These are phyloP conservation scores for Caenorhabditis sinica DNA, from an alignment of 2,888 invertebrate species.

Conservation along the genomic window DNA sequence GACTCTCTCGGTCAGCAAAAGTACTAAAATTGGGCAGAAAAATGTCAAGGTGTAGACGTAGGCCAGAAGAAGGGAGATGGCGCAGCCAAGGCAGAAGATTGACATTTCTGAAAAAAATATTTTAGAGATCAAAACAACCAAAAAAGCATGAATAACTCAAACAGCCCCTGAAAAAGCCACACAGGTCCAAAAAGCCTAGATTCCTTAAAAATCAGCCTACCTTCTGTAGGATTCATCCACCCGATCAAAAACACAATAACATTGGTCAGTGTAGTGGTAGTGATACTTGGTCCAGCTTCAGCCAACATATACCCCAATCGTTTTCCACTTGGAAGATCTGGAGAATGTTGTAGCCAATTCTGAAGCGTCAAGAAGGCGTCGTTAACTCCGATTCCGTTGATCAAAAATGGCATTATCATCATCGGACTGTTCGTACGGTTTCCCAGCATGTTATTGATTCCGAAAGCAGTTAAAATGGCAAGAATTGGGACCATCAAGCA, in stretches of 20 bases:
- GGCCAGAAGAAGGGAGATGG: conserved; percentile 81
- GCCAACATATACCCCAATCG: conserved; percentile 64
- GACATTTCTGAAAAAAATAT: conserved; percentile 77
- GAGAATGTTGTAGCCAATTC: conserved; percentile 74
- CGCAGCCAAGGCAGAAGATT: conserved; percentile 82
- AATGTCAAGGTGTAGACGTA: conserved; percentile 81
- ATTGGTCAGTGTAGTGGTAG: conserved; percentile 83
- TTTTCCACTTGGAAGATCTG: conserved; percentile 46
- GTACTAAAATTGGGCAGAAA: conserved; percentile 75
- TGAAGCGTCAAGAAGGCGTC: conserved; percentile 82
- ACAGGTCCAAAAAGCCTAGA: no score
- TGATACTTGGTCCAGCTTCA: conserved; percentile 83
- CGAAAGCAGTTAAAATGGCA: conserved; percentile 80
- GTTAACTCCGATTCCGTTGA: conserved; percentile 83
- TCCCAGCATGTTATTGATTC: conserved; percentile 77
- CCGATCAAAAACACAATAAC: conserved; percentile 82
- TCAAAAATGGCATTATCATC: conserved; percentile 83
- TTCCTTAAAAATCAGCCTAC: conserved; percentile 49
- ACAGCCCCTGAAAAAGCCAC: no score
- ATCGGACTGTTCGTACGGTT: conserved; percentile 80
- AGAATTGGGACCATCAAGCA: conserved; percentile 79
- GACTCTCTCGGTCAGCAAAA: conserved; percentile 47
- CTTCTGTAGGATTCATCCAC: conserved; percentile 80
- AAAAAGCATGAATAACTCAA: no score
- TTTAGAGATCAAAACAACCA: no score